These are phyloP conservation scores for Conus ventricosus DNA, from an alignment of 1,140 invertebrate genomes.

Conservation along the genomic window DNA sequence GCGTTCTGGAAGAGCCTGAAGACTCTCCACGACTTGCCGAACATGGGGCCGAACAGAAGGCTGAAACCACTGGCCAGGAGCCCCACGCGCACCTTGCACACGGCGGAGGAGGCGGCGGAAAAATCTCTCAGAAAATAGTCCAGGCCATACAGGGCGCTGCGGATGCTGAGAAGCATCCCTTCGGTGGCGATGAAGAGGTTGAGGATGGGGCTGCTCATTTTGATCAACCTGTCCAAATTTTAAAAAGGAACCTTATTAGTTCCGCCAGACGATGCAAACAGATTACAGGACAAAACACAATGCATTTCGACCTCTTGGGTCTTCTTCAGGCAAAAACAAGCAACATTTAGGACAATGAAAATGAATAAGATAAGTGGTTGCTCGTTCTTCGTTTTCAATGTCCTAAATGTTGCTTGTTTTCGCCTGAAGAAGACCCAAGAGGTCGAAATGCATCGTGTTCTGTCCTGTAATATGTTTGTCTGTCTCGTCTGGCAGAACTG, in stretches of 20 bases:
- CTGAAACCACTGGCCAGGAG: conserved; percentile 48
- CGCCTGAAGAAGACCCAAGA: too few relatives aligned
- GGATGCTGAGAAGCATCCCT: conserved; percentile 54
- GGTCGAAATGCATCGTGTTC: too few relatives aligned
- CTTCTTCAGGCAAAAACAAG: not conserved
- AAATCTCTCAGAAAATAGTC: conserved; percentile 52
- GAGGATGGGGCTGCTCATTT: conserved; percentile 66
- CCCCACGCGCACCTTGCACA: conserved; percentile 57
- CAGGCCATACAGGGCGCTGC: conserved; percentile 54
- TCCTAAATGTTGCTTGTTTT: too few relatives aligned
- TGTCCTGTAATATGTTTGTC: too few relatives aligned
- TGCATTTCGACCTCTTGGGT: too few relatives aligned
- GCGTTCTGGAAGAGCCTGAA: conserved; percentile 60
- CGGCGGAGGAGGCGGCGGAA: conserved; percentile 43
- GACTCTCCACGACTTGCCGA: conserved; percentile 63
- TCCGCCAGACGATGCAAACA: too few relatives aligned
- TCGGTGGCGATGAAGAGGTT: conserved; percentile 57
- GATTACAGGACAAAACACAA: too few relatives aligned
- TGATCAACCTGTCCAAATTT: conserved; percentile 51
- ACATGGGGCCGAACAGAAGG: conserved; percentile 61
- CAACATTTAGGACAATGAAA: too few relatives aligned
- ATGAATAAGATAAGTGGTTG: too few relatives aligned
- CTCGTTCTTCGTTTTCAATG: too few relatives aligned
- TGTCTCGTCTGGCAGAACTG: not conserved
- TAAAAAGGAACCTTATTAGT: not conserved